Percentiles rank a stretch among this genome's conserved stretches.
Evolutionary conservation across 2,797 vertebrate genomes (phyloP).

Genomic region (Sardinella longiceps): DNA sequence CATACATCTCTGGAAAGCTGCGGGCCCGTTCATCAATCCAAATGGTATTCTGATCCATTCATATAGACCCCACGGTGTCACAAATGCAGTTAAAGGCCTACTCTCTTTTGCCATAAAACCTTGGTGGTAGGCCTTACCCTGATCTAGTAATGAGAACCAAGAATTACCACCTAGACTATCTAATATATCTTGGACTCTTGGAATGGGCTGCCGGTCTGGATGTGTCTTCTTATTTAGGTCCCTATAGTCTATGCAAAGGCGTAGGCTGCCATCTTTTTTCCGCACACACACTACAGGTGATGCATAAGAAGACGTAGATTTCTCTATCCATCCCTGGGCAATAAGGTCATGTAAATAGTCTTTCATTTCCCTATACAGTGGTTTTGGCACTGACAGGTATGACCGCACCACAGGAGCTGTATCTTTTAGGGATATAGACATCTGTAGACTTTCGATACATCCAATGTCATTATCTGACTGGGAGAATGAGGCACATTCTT

Average conservation of each 20-base stretch:
- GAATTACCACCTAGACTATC: neutral
- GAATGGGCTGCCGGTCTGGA: slow-evolving; percentile 18
- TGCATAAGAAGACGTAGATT: slow-evolving; percentile 11
- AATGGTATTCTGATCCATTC: neutral
- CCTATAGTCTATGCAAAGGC: slow-evolving; percentile 34
- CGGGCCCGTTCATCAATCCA: neutral
- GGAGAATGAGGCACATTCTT: slow-evolving; percentile 26
- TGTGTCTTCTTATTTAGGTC: slow-evolving; percentile 25
- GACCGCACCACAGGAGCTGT: slow-evolving; percentile 1
- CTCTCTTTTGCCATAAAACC: too few species aligned
- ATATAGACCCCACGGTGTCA: neutral
- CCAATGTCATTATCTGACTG: slow-evolving; percentile 22
- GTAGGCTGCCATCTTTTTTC: slow-evolving; percentile 28
- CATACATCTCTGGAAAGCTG: neutral
- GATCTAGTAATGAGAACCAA: slow-evolving; percentile 1
- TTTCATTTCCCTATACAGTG: slow-evolving; percentile 24
- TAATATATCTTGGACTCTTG: slow-evolving; percentile 6
- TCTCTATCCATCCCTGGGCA: too few species aligned
- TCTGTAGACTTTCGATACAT: slow-evolving; percentile 16
- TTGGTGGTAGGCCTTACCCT: too few species aligned
- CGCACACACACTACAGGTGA: slow-evolving; percentile 26
- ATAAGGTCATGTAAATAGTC: slow-evolving; percentile 22
- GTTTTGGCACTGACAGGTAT: slow-evolving; percentile 1
- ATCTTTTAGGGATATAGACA: slow-evolving; percentile 9
- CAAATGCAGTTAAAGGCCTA: neutral